phyloP scores from a whole-genome alignment of 1,140 invertebrate genomes.

The Monochamus saltuarius region DNA sequence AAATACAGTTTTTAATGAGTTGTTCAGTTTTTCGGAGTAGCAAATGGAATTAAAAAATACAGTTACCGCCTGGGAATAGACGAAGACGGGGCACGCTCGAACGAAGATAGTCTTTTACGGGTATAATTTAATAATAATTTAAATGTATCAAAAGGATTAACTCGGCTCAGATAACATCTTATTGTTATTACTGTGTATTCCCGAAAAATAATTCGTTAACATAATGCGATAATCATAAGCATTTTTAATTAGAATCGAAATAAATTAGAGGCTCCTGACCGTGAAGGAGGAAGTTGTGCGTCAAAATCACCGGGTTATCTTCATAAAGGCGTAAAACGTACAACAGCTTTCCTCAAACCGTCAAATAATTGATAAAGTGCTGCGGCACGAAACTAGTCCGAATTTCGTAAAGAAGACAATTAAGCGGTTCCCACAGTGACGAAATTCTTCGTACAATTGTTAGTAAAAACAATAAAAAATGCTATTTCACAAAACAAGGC shows the following conservation, averaged over 20 bases:
- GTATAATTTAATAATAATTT: slow-evolving; percentile 16
- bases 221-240: slow-evolving; percentile 11
- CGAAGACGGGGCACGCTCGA: not conserved
- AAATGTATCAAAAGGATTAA: slow-evolving; percentile 12
- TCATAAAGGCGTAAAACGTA: no score
- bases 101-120: slow-evolving; percentile 9
- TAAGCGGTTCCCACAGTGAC: slow-evolving; percentile 16
- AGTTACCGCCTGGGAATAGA: no score
- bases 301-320: slow-evolving; percentile 15
- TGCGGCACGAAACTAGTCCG: slow-evolving; percentile 12
- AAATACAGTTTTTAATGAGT: no score
- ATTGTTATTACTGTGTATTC: slow-evolving; percentile 16
- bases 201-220: slow-evolving; percentile 16
- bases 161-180: slow-evolving; percentile 11
- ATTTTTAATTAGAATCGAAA: slow-evolving; percentile 7
- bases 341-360: no score
- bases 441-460: slow-evolving; percentile 19
- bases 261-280: slow-evolving; percentile 23
- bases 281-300: slow-evolving; percentile 32
- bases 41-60: no score
- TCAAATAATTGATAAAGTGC: not conserved
- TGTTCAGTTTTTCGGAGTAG: no score
- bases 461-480: slow-evolving; percentile 23
- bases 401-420: slow-evolving; percentile 18
- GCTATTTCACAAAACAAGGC: slow-evolving; percentile 11